These are phyloP conservation scores for Dallia pectoralis DNA, from an alignment of 2,797 vertebrate species.

Conservation along the genomic window DNA sequence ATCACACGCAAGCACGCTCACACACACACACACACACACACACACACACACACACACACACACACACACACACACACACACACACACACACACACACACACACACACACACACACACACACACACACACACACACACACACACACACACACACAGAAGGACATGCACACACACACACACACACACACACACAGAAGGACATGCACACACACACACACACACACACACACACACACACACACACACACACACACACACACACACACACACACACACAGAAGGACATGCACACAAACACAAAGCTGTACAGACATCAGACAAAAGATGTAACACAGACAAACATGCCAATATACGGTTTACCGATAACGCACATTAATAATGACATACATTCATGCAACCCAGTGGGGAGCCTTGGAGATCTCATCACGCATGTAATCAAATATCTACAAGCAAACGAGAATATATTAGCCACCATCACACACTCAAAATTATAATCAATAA, in stretches of 20 bases:
- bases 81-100: conserved; percentile 10
- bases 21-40: conserved; percentile 18
- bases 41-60: conserved; percentile 11
- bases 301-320: conserved; percentile 16
- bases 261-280: conserved; percentile 15
- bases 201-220: conserved; percentile 17
- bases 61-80: conserved; percentile 20
- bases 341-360: conserved; percentile 31
- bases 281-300: conserved; percentile 15
- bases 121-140: no score
- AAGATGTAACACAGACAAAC: conserved; percentile 34
- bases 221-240: conserved; percentile 6
- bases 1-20: no score
- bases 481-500: not conserved
- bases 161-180: no score
- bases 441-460: conserved; percentile 12
- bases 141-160: no score
- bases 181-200: no score
- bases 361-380: conserved; percentile 28
- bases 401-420: conserved; percentile 36
- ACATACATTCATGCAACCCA: conserved; percentile 55
- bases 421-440: conserved; percentile 51
- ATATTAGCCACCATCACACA: conserved; percentile 6
- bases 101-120: conserved; percentile 16
- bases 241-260: conserved; percentile 17